Percentiles rank a stretch among this genome's conserved stretches.
These are phyloP conservation scores for Halocaridina rubra DNA, from an alignment of 2,888 invertebrate species.

Conservation along the genomic window DNA sequence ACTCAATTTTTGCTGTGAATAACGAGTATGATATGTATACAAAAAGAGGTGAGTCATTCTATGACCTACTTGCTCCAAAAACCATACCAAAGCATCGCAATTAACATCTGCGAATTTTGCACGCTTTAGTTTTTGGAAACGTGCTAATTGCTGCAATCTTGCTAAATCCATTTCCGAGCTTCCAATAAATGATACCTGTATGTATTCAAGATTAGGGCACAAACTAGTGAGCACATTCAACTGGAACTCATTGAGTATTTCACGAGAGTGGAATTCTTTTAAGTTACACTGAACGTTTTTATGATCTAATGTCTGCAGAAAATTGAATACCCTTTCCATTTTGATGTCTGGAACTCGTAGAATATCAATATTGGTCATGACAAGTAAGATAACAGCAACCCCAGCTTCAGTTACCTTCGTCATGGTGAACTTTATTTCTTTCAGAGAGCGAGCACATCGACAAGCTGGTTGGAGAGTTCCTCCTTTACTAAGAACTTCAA, in stretches of 20 bases:
- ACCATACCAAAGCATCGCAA: slow-evolving; percentile 59
- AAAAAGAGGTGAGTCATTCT: slow-evolving; percentile 54
- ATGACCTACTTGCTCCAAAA: slow-evolving; percentile 44
- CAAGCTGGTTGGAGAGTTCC: slow-evolving; percentile 44
- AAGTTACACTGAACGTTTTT: slow-evolving; percentile 59
- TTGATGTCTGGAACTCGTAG: slow-evolving; percentile 60
- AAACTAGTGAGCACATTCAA: slow-evolving; percentile 51
- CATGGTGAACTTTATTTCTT: slow-evolving; percentile 61
- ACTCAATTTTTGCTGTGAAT: slow-evolving; percentile 55
- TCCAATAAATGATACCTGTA: slow-evolving; percentile 61
- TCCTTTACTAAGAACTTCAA: slow-evolving; percentile 49
- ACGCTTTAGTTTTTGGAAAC: slow-evolving; percentile 46
- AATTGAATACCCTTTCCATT: slow-evolving; percentile 60
- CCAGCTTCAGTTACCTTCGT: slow-evolving; percentile 63
- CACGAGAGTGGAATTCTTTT: slow-evolving; percentile 58
- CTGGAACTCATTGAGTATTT: slow-evolving; percentile 61
- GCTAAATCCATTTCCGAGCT: slow-evolving; percentile 55
- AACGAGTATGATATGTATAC: slow-evolving; percentile 55
- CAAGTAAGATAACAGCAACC: slow-evolving; percentile 59
- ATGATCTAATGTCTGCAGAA: slow-evolving; percentile 53
- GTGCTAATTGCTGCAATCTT: slow-evolving; percentile 42
- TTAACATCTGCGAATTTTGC: slow-evolving; percentile 60
- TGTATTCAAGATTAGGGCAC: slow-evolving; percentile 61
- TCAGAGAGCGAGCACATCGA: slow-evolving; percentile 44
- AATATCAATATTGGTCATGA: slow-evolving; percentile 54